Evolutionary conservation across 2,797 vertebrate genomes (phyloP), one percentile per base, ranked within the genome.

Genomic region (Okamejei kenojei): DNA sequence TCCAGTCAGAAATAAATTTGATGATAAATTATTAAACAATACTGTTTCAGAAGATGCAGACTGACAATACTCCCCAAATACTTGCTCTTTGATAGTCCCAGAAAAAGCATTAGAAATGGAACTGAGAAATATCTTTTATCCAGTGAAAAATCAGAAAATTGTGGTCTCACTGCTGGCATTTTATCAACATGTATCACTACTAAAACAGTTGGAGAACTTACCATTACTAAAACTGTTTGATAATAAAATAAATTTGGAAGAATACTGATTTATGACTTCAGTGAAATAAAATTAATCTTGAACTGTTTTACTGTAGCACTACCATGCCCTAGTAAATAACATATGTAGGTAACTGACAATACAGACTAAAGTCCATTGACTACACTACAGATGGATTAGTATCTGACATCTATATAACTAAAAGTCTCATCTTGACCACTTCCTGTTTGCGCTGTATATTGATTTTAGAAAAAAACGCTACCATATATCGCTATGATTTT

Each of bases 1-100:
- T 86, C 29, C n/a, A 35, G 58, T 88, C n/a, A 26, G 2, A 68
- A 35, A 68, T 88, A 0, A 90, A 45, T 38, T 90, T 68, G 2
- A n/a, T 38, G 32, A 73, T 71, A 73, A 73, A 90, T 90, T 90
- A 90, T 90, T 90, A 7, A 73, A 73, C n/a, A n/a, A 35, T 17
- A 68, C 9, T 19, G 63, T n/a, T 32, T 2, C 21, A 19, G 68
- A 45, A 61, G 65, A 5, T 73, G 65, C 32, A 90, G 35, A 38
- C 32, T 15, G 32, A 73, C 88, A 90, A 90, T 23, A 19, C 63
- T 90, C 63, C 73, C 35, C 35, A 19, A 63, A 90, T 65, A 29
- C 68, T 32, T 21, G 32, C 38, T 38, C 38, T 65, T 13, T 71
- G 8, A 35, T 9, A 71, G 19, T 63, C 68, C 88, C 68, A 73